Base-by-base conservation (phyloP, 1,140 invertebrate genomes). In the Euwallacea fornicatus region DNA sequence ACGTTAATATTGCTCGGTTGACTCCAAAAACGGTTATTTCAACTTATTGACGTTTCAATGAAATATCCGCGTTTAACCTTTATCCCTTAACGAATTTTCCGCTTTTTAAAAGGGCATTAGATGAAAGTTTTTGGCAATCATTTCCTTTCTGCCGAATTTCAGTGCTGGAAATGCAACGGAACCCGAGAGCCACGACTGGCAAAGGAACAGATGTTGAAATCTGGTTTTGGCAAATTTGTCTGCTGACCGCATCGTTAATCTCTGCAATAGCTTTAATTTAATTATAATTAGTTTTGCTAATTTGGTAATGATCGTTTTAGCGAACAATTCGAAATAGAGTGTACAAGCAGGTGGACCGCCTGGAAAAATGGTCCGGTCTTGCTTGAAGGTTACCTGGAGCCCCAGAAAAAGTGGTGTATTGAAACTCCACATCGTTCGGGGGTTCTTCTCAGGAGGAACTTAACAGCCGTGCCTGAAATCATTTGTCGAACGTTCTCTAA, bases 181-280 rank as follows among this genome's bases (percentile, higher is more conserved):
- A 42, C 21, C 13, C n/a, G 53, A 66, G 42, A 44, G 55, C 50
- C n/a, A 66, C 50, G 43, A 66, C 65, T 66, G 65, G 65, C 65
- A 66, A 58, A 44, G 65, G 42, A 66, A 53, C 65, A 66, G 65
- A 66, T 66, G 65, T 58, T 66, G 15, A 66, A 66, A 33, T 33
- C 54, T 66, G 65, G 42, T 66, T 47, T 66, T 66, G 65, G 65
- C 65, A 66, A 66, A 66, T 66, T 58, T 58, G 65, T 56, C 65
- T 11, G 55, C 54, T 66, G 65, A 66, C 65, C 65, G 54, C 65
- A 46, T 66, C 54, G 65, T 66, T 66, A 58, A 21, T 66, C 42
- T 65, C 50, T 33, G 21, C 21, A 33, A 33, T 33, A 33, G 21
- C 1, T 33, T 33, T 33, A 33, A 33, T 33, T 33, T 33, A 33